Conservation (phyloP, 35 echinoderm and acorn worm species). For the Stichopus chloronotus region DNA sequence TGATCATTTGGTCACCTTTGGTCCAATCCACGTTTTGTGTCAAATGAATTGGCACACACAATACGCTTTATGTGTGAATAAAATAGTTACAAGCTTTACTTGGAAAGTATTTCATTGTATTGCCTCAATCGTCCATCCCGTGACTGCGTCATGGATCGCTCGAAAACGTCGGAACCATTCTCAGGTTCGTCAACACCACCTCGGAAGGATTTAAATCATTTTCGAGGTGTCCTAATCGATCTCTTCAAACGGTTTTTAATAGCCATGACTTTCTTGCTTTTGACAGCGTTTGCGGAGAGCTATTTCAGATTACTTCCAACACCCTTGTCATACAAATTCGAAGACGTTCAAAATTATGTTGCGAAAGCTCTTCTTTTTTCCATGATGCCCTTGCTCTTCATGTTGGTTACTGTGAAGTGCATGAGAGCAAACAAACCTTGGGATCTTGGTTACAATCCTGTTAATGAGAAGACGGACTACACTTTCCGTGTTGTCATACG, state of each 20-base stretch:
- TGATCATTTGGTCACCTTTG: too few relatives aligned
- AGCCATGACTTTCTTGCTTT: not conserved
- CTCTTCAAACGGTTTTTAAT: not conserved
- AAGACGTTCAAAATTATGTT: not conserved
- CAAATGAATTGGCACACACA: too few relatives aligned
- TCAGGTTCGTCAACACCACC: not conserved
- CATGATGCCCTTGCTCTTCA: not conserved
- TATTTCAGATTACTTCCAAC: not conserved
- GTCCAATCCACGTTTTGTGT: too few relatives aligned
- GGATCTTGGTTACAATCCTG: conserved; percentile 8
- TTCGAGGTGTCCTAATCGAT: not conserved
- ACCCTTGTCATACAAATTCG: not conserved
- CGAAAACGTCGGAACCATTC: not conserved
- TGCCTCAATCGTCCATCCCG: too few relatives aligned
- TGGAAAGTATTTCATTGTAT: too few relatives aligned
- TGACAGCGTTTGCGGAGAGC: not conserved
- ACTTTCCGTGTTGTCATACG: conserved; percentile 2
- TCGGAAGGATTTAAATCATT: not conserved
- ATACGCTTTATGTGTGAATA: too few relatives aligned
- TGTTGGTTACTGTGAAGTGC: not conserved
- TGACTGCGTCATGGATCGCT: not conserved
- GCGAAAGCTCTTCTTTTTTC: conserved; percentile 8
- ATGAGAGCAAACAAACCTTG: conserved; percentile 16
- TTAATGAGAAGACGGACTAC: conserved; percentile 26
- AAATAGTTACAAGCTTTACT: too few relatives aligned